Evolutionary conservation across 2,888 invertebrate species (phyloP), one percentile per base, ranked within the genome.

Genomic region (Lomographa bimaculata): DNA sequence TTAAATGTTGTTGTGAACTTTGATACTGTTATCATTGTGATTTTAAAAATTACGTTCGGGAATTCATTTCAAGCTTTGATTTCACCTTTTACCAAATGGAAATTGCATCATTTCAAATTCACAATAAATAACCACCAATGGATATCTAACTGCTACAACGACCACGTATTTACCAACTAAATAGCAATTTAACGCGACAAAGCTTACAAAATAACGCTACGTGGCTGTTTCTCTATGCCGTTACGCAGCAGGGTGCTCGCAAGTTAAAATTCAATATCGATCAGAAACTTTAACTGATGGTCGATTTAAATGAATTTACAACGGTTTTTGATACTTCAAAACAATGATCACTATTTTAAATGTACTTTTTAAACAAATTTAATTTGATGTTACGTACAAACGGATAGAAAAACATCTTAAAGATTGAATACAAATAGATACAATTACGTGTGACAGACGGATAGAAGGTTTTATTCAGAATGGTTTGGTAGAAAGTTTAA

Each of bases 131-230:
- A 64, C 55, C 7, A 28, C 10, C 45, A 57, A 67, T 67, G 57
- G 60, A 35, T 55, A 69, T 70, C 71, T 73, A 67, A 71, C 61
- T 56, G 54, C 47, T 41, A 41, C 51, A 58, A 63, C 30, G 30
- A 21, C 60, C 61, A 63, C 55, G 57, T 61, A 61, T 67, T 61
- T 66, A 64, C 52, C 53, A 48, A 54, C 63, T 69, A 72, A 70
- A 78, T 68, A 63, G 61, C 61, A 61, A 68, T 76, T 77, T 74
- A 72, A 76, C 65, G 69, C 67, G 70, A 69, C 71, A 71, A 74
- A 77, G 66, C 61, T 70, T 63, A 69, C 68, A 62, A 66, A 54
- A 65, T 53, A 62, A 58, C 58, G 57, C 54, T 64, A 57, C 64
- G 57, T 54, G 57, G 56, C 61, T 54, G 65, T 64, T 65, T 54